Base-by-base conservation (phyloP, 2,797 vertebrate species). In the Melanogrammus aeglefinus region DNA sequence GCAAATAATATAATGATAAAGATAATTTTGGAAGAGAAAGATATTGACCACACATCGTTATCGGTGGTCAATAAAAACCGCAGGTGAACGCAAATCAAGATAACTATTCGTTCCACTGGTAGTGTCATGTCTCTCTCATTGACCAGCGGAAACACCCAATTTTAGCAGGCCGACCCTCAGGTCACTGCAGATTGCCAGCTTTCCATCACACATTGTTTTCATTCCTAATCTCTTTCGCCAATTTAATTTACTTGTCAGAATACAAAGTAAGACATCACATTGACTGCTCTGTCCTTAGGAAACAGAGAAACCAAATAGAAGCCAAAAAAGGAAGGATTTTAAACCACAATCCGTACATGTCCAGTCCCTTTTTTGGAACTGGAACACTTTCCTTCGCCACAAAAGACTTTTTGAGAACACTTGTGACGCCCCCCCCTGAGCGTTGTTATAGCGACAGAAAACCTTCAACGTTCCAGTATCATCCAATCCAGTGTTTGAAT, bases 401-500 rank as follows among this genome's bases (percentile, higher is more conserved):
- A 69, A 69, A 69, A 12, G 24, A 69, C 9, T 63, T 16, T n/a
- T 63, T 33, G 51, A 31, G 12, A 71, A 27, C 69, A 71, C 29
- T 71, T 71, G 13, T 71, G 5, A 4, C 14, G 24, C 18, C 69
- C 24, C 10, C 10, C 69, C 29, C 31, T 71, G 9, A 10, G 3
- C 29, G 73, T 83, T 81, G 81, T 86, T 80, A 79, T 41, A 72
- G 80, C 31, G 47, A 83, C 78, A 63, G 66, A 83, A 75, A 63
- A 2, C 47, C 73, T 76, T 76, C 63, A 79, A 8, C 74, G 73
- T 16, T 44, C n/a, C 63, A 72, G 70, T 35, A 75, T 81, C 77
- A 82, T 86, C 79, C 81, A 75, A 75, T 74, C 82, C 78, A 86
- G 69, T 80, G 82, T 81, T 78, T 27, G 88, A 88, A 92, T 87